Evolutionary conservation across 1,140 invertebrate species (phyloP).

Genomic region (Drosophila mauritiana): DNA sequence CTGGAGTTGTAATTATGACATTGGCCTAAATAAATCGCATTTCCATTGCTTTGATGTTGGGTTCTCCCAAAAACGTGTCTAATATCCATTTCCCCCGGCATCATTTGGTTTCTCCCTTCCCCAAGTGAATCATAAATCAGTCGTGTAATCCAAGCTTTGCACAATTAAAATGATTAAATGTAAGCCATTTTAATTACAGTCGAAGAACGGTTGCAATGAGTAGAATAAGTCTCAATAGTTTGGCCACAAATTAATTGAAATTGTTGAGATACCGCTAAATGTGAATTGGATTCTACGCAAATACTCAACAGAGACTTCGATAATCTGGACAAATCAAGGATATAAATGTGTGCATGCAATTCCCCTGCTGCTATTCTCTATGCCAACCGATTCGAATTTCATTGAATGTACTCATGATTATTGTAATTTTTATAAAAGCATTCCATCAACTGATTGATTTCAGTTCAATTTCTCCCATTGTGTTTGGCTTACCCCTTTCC

Average conservation of each 20-base stretch:
- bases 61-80: conserved; percentile 1
- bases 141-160: conserved; percentile 11
- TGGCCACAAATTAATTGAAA: not conserved
- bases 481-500: conserved; percentile 15
- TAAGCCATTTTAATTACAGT: not conserved
- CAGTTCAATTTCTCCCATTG: conserved; percentile 23
- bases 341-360: conserved; percentile 20
- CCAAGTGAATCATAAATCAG: conserved; percentile 23
- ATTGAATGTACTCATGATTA: conserved; percentile 34
- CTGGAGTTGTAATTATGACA: conserved; percentile 21
- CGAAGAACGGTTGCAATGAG: not conserved
- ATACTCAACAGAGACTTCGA: not conserved
- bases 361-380: not conserved
- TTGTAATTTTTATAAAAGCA: conserved; percentile 72
- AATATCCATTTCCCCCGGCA: conserved; percentile 11
- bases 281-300: conserved; percentile 5
- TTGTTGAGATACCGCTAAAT: not conserved
- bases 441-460: conserved; percentile 76
- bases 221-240: not conserved
- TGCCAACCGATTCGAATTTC: not conserved
- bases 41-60: conserved; percentile 39
- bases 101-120: too few relatives aligned
- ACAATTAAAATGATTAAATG: conserved; percentile 25
- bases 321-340: conserved; percentile 10
- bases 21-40: conserved; percentile 13